A percentile compares a stretch with the other conserved stretches of the same genome.
Evolutionary conservation across 2,797 vertebrate genomes (phyloP).

Genomic region (Ceryle rudis): DNA sequence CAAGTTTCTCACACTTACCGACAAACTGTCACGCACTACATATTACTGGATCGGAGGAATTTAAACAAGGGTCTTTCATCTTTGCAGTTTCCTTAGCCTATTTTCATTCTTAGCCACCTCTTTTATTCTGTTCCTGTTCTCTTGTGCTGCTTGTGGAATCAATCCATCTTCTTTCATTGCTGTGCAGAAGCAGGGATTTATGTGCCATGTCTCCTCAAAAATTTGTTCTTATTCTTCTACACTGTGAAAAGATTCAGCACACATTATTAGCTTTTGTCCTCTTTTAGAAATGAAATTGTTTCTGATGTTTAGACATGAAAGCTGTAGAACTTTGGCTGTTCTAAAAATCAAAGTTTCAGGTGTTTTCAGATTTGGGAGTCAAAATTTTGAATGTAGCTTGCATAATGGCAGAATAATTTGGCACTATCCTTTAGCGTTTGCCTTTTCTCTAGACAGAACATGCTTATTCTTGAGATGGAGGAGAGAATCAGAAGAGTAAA

Average conservation of each 20-base stretch:
- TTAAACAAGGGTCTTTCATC: neutral
- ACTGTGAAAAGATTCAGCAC: neutral
- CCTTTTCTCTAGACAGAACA: neutral
- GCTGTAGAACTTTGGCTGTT: neutral
- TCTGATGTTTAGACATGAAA: neutral
- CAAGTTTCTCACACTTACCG: neutral
- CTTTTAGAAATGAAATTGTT: neutral
- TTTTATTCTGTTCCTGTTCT: neutral
- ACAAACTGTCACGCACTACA: neutral
- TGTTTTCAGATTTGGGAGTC: neutral
- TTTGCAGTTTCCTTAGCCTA: neutral
- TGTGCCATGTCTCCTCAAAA: neutral
- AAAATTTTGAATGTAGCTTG: neutral
- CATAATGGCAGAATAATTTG: neutral
- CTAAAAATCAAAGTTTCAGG: neutral
- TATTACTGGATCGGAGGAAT: neutral
- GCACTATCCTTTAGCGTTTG: neutral
- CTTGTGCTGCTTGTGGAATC: neutral
- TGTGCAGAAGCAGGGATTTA: neutral
- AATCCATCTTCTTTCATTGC: neutral
- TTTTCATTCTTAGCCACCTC: neutral
- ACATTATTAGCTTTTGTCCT: neutral
- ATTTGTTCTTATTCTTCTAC: neutral
- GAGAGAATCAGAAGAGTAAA: neutral
- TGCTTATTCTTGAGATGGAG: neutral